Evolutionary conservation across 1,140 invertebrate species (phyloP).

Genomic region (Sesamia nonagrioides): DNA sequence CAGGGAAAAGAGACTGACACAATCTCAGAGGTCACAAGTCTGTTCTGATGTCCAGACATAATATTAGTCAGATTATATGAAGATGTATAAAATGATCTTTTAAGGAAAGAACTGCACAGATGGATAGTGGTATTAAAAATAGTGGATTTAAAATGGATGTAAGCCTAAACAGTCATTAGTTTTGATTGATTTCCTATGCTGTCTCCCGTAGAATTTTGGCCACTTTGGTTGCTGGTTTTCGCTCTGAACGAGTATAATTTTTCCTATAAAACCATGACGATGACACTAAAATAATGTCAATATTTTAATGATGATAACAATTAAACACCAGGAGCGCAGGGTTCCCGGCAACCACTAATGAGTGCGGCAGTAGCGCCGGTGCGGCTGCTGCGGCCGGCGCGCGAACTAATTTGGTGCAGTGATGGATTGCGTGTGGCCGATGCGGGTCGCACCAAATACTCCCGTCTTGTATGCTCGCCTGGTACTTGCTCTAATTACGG

Average conservation of each 20-base stretch:
- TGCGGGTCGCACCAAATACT: constrained; percentile 49
- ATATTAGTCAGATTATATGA: no score
- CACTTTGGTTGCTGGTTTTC: not conserved
- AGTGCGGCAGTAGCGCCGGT: constrained; percentile 80
- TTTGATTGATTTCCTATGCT: no score
- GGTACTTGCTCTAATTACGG: constrained; percentile 56
- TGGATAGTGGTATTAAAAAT: no score
- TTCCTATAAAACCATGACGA: constrained; percentile 14
- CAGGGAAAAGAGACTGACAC: no score
- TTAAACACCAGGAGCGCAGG: constrained; percentile 67
- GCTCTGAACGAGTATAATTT: not conserved
- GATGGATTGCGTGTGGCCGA: constrained; percentile 72
- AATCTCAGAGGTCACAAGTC: no score
- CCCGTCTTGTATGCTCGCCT: constrained; percentile 59
- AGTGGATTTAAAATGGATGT: no score
- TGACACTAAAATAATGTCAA: constrained; percentile 36
- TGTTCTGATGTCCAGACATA: no score
- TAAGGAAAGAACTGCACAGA: no score
- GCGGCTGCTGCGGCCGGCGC: constrained; percentile 72
- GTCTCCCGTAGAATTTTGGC: not conserved
- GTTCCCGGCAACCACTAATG: constrained; percentile 77
- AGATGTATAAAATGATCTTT: no score
- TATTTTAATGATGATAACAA: constrained; percentile 53
- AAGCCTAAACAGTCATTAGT: no score
- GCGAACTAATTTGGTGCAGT: constrained; percentile 80